Percentiles rank a stretch among this genome's conserved stretches.
These are phyloP conservation scores for Agrochola litura DNA, from an alignment of 2,888 invertebrate species.

Conservation along the genomic window DNA sequence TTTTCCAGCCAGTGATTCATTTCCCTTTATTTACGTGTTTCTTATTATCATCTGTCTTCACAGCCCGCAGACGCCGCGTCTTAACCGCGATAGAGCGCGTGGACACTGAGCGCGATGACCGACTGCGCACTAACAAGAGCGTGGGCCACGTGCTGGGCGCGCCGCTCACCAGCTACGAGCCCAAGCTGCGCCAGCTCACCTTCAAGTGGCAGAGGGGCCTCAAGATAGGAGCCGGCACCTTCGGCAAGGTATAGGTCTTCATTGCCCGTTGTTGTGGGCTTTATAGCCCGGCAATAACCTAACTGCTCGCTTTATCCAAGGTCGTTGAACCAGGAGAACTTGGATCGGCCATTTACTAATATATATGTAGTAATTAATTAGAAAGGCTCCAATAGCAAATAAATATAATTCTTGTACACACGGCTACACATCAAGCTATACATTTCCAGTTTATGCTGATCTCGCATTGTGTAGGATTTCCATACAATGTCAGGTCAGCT, in stretches of 20 bases:
- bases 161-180: constrained; percentile 90
- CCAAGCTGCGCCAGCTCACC: constrained; percentile 94
- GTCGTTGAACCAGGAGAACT: background rate
- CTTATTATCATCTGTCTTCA: fast-evolving
- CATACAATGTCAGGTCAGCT: no score
- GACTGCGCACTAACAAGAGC: constrained; percentile 85
- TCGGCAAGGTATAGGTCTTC: constrained; percentile 92
- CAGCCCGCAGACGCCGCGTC: constrained; percentile 85
- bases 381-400: background rate
- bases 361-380: background rate
- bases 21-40: background rate
- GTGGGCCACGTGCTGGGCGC: constrained; percentile 82
- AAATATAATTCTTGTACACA: background rate
- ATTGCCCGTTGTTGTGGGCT: background rate
- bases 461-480: no score
- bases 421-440: no score
- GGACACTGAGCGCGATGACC: constrained; percentile 92
- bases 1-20: no score
- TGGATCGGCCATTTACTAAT: background rate
- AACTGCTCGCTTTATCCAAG: background rate
- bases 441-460: no score
- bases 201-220: constrained; percentile 98
- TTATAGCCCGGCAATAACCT: background rate
- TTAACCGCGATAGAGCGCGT: constrained; percentile 88
- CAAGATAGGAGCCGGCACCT: constrained; percentile 97